Conservation (phyloP, 2,113 vertebrate genomes). For the Lagopus leucura region DNA sequence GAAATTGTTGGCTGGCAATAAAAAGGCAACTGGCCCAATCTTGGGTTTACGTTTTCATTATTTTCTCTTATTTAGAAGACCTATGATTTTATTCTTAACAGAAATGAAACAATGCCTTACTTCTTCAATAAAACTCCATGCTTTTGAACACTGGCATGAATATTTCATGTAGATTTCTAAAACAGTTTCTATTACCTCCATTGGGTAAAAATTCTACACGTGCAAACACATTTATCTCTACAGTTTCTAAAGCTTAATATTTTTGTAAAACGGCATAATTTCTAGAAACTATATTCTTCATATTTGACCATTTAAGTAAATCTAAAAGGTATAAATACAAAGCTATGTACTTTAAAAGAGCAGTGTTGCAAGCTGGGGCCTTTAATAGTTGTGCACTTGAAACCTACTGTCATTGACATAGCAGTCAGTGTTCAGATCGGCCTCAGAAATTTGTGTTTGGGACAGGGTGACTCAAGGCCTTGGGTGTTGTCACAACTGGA, state of each 20-base stretch:
- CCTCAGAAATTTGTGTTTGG: neutral
- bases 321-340: neutral
- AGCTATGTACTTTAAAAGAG: neutral
- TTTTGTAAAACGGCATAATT: neutral
- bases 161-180: neutral
- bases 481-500: neutral
- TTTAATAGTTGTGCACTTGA: neutral
- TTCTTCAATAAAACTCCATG: neutral
- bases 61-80: neutral
- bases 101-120: neutral
- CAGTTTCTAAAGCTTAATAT: neutral
- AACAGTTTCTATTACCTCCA: neutral
- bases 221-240: neutral
- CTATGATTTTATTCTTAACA: neutral
- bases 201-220: fast-evolving
- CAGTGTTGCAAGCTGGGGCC: neutral
- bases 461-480: neutral
- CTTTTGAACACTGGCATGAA: neutral
- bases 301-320: neutral
- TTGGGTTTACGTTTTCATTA: neutral
- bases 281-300: neutral
- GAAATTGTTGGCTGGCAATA: neutral
- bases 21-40: neutral
- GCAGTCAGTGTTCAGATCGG: neutral
- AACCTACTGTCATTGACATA: neutral